These are phyloP conservation scores for Loriculus beryllinus DNA, from an alignment of 2,797 vertebrate genomes.

Conservation along the genomic window DNA sequence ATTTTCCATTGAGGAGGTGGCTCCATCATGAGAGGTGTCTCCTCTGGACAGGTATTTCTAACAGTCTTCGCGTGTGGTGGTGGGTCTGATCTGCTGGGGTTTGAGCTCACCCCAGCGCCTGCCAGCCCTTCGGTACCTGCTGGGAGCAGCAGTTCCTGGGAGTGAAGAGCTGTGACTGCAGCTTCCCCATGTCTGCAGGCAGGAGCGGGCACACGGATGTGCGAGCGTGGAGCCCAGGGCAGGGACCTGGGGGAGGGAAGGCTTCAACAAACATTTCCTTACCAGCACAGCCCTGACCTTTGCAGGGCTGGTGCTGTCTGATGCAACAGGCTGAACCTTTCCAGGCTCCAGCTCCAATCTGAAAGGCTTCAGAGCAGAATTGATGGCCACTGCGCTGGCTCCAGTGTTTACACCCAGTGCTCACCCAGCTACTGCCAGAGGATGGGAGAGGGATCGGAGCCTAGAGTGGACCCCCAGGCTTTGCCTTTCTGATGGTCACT, in stretches of 20 bases:
- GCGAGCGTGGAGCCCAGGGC: neutral
- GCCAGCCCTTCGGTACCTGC: neutral
- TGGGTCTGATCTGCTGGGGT: neutral
- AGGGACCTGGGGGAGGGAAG: neutral
- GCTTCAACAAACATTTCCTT: constrained; percentile 14
- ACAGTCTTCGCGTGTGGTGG: fast-evolving
- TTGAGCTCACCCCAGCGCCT: neutral
- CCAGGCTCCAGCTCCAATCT: constrained; percentile 4
- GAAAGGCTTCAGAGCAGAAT: constrained; percentile 10
- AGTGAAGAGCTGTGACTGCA: neutral
- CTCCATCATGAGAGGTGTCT: fast-evolving
- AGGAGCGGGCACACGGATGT: neutral
- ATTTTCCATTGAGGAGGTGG: neutral
- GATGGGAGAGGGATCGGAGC: neutral
- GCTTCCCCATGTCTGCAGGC: neutral
- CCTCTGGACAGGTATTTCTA: neutral
- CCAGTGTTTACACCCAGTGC: neutral
- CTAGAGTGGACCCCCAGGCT: neutral
- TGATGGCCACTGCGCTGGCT: neutral
- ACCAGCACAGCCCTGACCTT: constrained; percentile 46
- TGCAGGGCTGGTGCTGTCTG: constrained; percentile 33
- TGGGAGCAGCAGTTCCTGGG: neutral
- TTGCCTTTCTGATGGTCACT: fast-evolving
- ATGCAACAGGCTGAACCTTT: constrained; percentile 50
- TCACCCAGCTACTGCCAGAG: fast-evolving